These are phyloP conservation scores for Lagria hirta DNA, from an alignment of 2,888 invertebrate genomes.

Conservation along the genomic window DNA sequence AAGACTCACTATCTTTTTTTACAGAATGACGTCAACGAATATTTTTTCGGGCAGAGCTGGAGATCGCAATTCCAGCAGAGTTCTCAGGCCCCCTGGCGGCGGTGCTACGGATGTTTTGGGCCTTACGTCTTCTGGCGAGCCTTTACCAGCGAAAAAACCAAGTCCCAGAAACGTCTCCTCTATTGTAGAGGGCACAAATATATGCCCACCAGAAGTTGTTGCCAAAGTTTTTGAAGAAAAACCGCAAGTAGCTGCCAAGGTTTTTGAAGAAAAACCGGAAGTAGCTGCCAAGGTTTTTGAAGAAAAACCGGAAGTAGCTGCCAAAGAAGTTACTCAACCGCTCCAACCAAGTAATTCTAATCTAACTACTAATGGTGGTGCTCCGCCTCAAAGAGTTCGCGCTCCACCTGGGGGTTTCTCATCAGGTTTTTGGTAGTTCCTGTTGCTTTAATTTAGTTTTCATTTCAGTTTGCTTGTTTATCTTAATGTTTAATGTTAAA, in stretches of 20 bases:
- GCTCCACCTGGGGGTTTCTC: constrained; percentile 46
- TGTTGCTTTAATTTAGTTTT: too few relatives aligned
- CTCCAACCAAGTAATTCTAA: background rate
- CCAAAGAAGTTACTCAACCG: background rate
- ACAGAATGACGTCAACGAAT: constrained; percentile 49
- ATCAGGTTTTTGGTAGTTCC: constrained; percentile 40
- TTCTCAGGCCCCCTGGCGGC: constrained; percentile 56
- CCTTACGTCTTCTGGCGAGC: constrained; percentile 23
- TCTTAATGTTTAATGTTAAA: too few relatives aligned
- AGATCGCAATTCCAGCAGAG: constrained; percentile 50
- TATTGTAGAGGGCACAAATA: constrained; percentile 42
- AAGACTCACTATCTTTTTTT: too few relatives aligned
- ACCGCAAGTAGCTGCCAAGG: background rate
- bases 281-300: constrained; percentile 1
- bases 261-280: background rate
- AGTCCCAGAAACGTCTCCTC: constrained; percentile 44
- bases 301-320: background rate
- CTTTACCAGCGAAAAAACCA: constrained; percentile 32
- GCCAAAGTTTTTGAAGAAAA: constrained; percentile 1
- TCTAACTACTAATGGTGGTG: background rate
- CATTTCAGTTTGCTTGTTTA: too few relatives aligned
- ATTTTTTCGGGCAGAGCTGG: constrained; percentile 42
- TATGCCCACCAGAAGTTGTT: constrained; percentile 1
- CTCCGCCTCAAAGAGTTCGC: constrained; percentile 25
- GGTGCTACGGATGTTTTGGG: constrained; percentile 55